Base-by-base conservation (phyloP, 2,797 vertebrate genomes). In the Cirrhinus molitorella region DNA sequence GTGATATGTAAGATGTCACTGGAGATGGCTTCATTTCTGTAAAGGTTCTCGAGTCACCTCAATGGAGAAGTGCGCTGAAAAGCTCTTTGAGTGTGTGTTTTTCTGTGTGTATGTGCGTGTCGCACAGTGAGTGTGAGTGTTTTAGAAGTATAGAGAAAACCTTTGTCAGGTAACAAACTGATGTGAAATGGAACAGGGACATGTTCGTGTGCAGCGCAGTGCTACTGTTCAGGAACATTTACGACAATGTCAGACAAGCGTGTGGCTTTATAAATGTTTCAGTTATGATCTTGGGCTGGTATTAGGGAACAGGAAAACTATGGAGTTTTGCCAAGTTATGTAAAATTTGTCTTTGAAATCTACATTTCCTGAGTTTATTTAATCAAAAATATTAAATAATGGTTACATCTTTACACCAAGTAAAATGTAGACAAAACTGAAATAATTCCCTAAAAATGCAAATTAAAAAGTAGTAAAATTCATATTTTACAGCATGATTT, bases 1-100 rank as follows among this genome's bases (percentile, higher is more conserved):
- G 86, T 31, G 79, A 89, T 83, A 85, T 83, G 86, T 91, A 89
- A 86, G 82, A 86, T 88, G 89, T 91, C 90, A 91, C 88, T 89
- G 87, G 81, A 85, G 71, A 90, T 86, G 85, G 57, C 81, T 88
- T 90, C 12, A 83, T 85, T 83, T 89, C 79, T 74, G 45, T 70
- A 81, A 68, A 73, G 80, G 59, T 90, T 88, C 83, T 70, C 43
- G 85, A 81, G 67, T 90, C 83, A 87, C 61, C 89, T 90, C 72
- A 65, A 37, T 81, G 78, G 47, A 75, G 70, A 85, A 28, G 61
- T 81, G 76, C 23, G 57, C 63, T 31, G 49, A 49, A 87, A 79
- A 84, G 47, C 80, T 76, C 51, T 73, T 65, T 78, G 37, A 72
- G 51, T 72, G 45, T 80, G 72, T 53, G 81, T 71, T 73, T 68